Percentiles rank a stretch among this genome's conserved stretches.
Evolutionary conservation across 2,113 vertebrate species (phyloP).

Genomic region (Amblyopsis rosae): DNA sequence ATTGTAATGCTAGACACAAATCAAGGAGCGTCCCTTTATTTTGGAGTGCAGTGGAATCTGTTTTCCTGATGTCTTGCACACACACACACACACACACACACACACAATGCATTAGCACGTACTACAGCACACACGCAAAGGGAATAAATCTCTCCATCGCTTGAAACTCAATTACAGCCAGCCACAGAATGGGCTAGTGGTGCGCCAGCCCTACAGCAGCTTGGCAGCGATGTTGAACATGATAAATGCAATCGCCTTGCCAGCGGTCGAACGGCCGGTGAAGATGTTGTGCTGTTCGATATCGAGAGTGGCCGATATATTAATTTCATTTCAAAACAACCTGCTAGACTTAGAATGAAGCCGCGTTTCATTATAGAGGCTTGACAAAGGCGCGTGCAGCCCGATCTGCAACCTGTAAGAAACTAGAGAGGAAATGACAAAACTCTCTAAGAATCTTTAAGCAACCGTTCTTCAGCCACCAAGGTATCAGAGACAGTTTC

Average conservation of each 20-base stretch:
- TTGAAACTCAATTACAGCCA: conserved; percentile 35
- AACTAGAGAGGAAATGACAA: background rate
- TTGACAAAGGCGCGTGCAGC: background rate
- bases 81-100: conserved; percentile 12
- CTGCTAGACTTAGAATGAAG: background rate
- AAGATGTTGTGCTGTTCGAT: conserved; percentile 17
- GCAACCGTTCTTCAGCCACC: conserved; percentile 3
- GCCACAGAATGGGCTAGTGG: conserved; percentile 12
- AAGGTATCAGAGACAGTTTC: no score
- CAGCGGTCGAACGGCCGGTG: conserved; percentile 16
- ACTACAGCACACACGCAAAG: conserved; percentile 3
- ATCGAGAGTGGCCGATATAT: conserved; percentile 10
- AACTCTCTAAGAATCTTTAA: background rate
- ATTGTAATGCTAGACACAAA: no score
- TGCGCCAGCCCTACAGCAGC: background rate
- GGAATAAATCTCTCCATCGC: conserved; percentile 21
- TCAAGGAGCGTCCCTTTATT: no score
- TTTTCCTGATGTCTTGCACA: background rate
- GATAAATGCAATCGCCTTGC: conserved; percentile 21
- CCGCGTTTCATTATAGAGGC: background rate
- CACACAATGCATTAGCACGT: background rate
- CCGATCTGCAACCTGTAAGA: background rate
- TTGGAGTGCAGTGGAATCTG: no score
- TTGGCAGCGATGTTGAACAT: conserved; percentile 22
- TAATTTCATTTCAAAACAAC: conserved; percentile 14